Percentiles rank a stretch among this genome's conserved stretches.
These are phyloP conservation scores for Motacilla tschutschensis DNA, from an alignment of 2,113 vertebrate genomes.

Conservation along the genomic window DNA sequence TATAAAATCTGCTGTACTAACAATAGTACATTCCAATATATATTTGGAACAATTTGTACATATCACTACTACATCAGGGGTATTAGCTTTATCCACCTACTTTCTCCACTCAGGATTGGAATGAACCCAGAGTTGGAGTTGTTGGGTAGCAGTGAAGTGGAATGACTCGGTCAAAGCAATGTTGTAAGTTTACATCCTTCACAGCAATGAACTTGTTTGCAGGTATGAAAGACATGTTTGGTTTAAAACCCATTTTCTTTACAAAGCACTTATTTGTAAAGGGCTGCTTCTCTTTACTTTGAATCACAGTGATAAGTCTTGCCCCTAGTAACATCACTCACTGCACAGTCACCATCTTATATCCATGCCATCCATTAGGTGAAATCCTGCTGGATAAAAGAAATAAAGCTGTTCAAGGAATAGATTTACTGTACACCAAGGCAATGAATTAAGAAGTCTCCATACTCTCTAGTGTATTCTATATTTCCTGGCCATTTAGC, in stretches of 20 bases:
- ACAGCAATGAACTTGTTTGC: background rate
- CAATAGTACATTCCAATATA: background rate
- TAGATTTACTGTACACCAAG: slow-evolving; percentile 46
- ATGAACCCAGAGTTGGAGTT: background rate
- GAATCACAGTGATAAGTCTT: slow-evolving; percentile 42
- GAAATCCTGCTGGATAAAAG: slow-evolving; percentile 53
- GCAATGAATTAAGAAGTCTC: slow-evolving; percentile 52
- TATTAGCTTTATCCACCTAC: background rate
- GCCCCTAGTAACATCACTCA: slow-evolving; percentile 17
- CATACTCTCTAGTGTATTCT: slow-evolving; percentile 31
- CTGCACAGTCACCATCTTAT: slow-evolving; percentile 33
- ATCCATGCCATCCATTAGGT: slow-evolving; percentile 38
- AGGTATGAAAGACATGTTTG: background rate
- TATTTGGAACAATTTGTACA: background rate
- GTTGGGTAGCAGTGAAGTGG: background rate
- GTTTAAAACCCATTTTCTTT: background rate
- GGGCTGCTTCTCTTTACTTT: background rate
- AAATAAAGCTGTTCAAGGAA: slow-evolving; percentile 63
- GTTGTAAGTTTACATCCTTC: background rate
- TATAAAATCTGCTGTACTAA: background rate
- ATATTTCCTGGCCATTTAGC: slow-evolving; percentile 46
- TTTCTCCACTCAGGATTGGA: background rate
- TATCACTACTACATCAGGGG: background rate
- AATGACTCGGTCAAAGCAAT: background rate
- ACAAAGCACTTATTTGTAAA: slow-evolving; percentile 6